Conservation (phyloP, 2,888 invertebrate genomes). For the Venusia cambrica region DNA sequence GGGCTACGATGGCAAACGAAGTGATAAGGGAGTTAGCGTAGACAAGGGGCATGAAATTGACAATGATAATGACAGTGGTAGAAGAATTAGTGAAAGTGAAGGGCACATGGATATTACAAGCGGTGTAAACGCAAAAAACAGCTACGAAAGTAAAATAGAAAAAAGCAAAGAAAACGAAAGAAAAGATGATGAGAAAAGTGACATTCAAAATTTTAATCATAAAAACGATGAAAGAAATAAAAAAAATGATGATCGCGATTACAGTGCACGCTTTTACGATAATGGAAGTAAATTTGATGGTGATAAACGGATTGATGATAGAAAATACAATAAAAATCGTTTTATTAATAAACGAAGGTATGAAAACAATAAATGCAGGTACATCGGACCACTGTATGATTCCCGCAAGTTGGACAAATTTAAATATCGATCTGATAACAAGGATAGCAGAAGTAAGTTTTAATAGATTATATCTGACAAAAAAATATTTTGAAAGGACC, state of each 20-base stretch:
- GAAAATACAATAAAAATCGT: neutral
- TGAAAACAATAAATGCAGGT: neutral
- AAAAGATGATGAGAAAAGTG: no score
- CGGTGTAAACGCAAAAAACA: no score
- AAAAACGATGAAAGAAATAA: neutral
- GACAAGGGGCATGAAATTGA: neutral
- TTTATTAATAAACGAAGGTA: no score
- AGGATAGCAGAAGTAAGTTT: neutral
- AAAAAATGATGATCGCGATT: neutral
- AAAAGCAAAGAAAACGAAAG: no score
- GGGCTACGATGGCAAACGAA: constrained; percentile 1
- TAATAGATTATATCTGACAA: no score
- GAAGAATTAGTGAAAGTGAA: no score
- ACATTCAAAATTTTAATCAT: no score
- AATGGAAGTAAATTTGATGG: no score
- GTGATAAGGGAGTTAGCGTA: neutral
- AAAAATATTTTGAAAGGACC: no score
- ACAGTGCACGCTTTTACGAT: neutral
- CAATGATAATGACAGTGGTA: neutral
- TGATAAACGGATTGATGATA: neutral
- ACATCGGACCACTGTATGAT: constrained; percentile 2
- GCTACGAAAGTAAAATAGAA: no score
- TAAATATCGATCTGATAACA: neutral
- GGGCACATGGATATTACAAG: no score
- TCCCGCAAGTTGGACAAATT: constrained; percentile 11